Evolutionary conservation across 2,797 vertebrate genomes (phyloP).

Genomic region (Chanos chanos): DNA sequence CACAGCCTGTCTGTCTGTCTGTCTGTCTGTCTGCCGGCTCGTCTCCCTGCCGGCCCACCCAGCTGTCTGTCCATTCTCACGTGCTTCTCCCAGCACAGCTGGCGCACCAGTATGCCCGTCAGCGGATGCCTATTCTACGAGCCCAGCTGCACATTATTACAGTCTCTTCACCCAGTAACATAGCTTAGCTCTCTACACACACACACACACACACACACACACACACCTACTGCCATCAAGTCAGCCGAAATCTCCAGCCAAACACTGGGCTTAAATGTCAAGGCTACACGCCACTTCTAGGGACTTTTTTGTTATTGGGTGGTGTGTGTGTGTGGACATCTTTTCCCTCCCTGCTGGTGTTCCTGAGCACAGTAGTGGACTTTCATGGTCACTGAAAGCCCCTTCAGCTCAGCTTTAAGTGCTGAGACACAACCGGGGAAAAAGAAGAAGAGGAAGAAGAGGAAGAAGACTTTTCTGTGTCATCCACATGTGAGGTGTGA

Average conservation of each 20-base stretch:
- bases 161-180: not conserved
- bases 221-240: not conserved
- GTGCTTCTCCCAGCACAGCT: constrained; percentile 16
- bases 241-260: too few relatives aligned
- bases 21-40: not conserved
- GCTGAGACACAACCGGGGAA: constrained; percentile 56
- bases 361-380: constrained; percentile 33
- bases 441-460: constrained; percentile 75
- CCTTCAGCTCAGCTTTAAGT: constrained; percentile 71
- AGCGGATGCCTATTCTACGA: too few relatives aligned
- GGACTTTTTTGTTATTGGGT: too few relatives aligned
- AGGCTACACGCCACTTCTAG: too few relatives aligned
- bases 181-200: not conserved
- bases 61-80: too few relatives aligned
- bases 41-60: not conserved
- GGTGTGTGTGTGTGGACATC: too few relatives aligned
- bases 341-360: not conserved
- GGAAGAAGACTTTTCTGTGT: constrained; percentile 76
- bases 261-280: too few relatives aligned
- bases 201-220: not conserved
- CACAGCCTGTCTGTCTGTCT: constrained; percentile 7
- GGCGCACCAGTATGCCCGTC: too few relatives aligned
- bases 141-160: constrained; percentile 26
- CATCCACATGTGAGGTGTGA: constrained; percentile 77
- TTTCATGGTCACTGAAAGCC: constrained; percentile 72